Evolutionary conservation across 2,888 invertebrate species (phyloP).

Genomic region (Eristalis arbustorum): DNA sequence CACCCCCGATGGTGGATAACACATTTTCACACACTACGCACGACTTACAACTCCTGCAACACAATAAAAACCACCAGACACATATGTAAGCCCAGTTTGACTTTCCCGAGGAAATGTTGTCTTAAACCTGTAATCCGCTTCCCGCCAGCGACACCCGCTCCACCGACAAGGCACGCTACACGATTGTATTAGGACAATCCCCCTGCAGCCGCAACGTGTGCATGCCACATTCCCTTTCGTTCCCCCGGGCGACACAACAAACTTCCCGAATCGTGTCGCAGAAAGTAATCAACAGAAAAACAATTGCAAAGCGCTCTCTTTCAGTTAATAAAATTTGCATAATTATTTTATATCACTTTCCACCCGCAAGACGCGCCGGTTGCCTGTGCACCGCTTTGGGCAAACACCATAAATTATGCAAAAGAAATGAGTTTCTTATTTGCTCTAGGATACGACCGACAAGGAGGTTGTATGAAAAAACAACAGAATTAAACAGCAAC

Average conservation of each 20-base stretch:
- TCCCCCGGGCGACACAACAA: not conserved
- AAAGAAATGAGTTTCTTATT: slow-evolving; percentile 70
- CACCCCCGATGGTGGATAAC: not conserved
- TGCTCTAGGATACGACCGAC: slow-evolving; percentile 33
- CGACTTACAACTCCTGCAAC: not conserved
- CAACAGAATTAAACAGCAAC: slow-evolving; percentile 62
- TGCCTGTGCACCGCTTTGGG: slow-evolving; percentile 48
- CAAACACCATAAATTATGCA: slow-evolving; percentile 68
- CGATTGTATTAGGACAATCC: not conserved
- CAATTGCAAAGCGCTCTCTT: slow-evolving; percentile 56
- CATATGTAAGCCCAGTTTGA: not conserved
- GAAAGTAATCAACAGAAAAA: slow-evolving; percentile 66
- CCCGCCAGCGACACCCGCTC: not conserved
- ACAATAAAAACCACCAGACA: not conserved
- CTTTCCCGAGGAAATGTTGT: not conserved
- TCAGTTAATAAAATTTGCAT: slow-evolving; percentile 66
- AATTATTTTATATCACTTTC: slow-evolving; percentile 63
- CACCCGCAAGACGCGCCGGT: not conserved
- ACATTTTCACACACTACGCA: not conserved
- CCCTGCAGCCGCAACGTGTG: not conserved
- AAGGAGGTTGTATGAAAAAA: slow-evolving; percentile 2
- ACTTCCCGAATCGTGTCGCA: slow-evolving; percentile 16
- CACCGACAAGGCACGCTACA: not conserved
- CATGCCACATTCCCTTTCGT: not conserved
- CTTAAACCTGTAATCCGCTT: not conserved